Percentiles rank a stretch among this genome's conserved stretches.
phyloP scores from a whole-genome alignment of 2,888 invertebrate species.

The Acanthacorydalis orientalis region DNA sequence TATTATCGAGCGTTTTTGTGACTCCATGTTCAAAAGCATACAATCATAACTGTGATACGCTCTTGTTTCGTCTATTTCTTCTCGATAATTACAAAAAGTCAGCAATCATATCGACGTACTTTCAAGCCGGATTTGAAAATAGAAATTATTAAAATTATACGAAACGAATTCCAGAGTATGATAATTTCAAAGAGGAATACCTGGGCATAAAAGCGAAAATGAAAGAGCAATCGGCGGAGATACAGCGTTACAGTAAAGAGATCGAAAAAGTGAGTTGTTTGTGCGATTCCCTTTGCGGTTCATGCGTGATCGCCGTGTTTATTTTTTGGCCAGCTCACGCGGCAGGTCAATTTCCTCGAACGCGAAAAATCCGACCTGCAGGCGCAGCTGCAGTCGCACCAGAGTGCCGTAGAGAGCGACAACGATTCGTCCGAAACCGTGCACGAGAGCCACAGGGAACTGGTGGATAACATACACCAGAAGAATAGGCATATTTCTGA shows the following conservation, averaged over 20 bases:
- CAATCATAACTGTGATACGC: too few species aligned
- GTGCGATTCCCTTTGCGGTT: background rate
- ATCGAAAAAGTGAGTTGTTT: conserved; percentile 21
- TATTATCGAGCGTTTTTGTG: too few species aligned
- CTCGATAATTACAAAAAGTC: too few species aligned
- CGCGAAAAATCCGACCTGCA: conserved; percentile 30
- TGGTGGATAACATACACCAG: conserved; percentile 37
- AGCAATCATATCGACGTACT: too few species aligned
- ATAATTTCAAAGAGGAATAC: conserved; percentile 26
- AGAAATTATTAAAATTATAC: conserved; percentile 4
- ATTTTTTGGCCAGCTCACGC: conserved; percentile 18
- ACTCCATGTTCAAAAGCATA: too few species aligned
- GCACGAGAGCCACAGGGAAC: conserved; percentile 32
- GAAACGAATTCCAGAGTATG: conserved; percentile 10
- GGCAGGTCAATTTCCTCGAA: conserved; percentile 24
- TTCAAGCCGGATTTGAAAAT: too few species aligned
- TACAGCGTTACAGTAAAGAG: conserved; percentile 22
- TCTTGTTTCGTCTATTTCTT: too few species aligned
- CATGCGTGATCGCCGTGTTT: too few species aligned
- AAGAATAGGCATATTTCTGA: conserved; percentile 68
- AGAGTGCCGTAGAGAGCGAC: conserved; percentile 23
- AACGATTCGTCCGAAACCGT: conserved; percentile 30
- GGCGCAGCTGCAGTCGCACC: conserved; percentile 26
- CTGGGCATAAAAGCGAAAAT: conserved; percentile 24
- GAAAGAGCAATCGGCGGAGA: conserved; percentile 23